Evolutionary conservation across 1,140 invertebrate genomes (phyloP), one percentile per base, ranked within the genome.

Genomic region (Magallana ariakensis): DNA sequence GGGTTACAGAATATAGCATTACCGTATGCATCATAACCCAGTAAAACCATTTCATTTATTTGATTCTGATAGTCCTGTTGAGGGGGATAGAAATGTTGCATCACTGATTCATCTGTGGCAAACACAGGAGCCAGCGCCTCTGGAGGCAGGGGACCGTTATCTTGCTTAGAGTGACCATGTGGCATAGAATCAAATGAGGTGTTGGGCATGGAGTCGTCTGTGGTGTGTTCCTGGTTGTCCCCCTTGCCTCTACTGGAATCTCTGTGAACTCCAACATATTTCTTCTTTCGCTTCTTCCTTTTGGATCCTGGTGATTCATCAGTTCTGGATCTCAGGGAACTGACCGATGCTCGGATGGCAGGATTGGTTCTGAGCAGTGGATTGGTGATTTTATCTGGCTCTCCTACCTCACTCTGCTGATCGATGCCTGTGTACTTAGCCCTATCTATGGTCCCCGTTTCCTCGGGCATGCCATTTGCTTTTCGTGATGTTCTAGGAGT

Each of bases 81-180:
- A 81, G 56, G 33, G n/a, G 86, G 70, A 13, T 87, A 87, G 57
- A 62, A 87, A 56, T 87, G 84, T 62, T 86, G 86, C 84, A 87
- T 85, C n/a, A 80, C 80, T 16, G 90, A 87, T 26, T 84, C 87
- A 53, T 91, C 87, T 6, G 88, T 88, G 26, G 88, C 90, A 88
- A 92, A 92, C 1, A 92, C 87, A 5, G 92, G 92, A 22, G 90
- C 92, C 85, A 90, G 87, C 10, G 92, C 92, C 85, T 92, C 92
- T 26, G 92, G 92, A 5, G 92, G 92, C 4, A 92, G 70, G 15
- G 85, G 89, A 33, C 66, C 82, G 7, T 87, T 75, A 80, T 90
- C 89, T 46, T 83, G 84, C 33, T 87, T 80, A 19, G 33, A 57
- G 7, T 66, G 46, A 60, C 11, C n/a, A 33, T 57, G 84, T 58